Base-by-base conservation (phyloP, 2,113 vertebrate genomes). In the Eurystomus gularis region DNA sequence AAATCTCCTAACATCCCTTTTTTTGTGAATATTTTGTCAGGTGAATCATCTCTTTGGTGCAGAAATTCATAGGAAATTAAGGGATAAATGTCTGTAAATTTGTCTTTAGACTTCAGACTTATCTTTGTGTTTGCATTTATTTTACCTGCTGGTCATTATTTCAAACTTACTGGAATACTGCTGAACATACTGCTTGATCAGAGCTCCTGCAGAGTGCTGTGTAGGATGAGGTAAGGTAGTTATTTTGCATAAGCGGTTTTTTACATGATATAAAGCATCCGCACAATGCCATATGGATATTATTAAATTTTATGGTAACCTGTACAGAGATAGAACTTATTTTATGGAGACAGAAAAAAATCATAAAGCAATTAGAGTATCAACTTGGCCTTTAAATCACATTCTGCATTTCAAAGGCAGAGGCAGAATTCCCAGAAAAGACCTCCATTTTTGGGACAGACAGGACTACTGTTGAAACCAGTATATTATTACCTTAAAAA, bases 301-400 rank as follows among this genome's bases (percentile, higher is more conserved):
- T 90, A 96, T 92, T 86, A 93, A 62, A 46, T 92, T 95, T 95
- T 80, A 83, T 71, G 37, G 15, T 88, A 75, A 58, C 21, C 25
- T 55, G 18, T 81, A 88, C 31, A 84, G n/a, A 93, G 75, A 93
- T 35, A 93, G 20, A 23, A 73, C 14, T 49, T n/a, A 73, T 81
- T 93, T 92, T 92, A 88, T 37, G 39, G 78, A 84, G 75, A 61
- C 88, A 92, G 16, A 24, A 31, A 90, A 48, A 31, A 90, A 48
- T 54, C 25, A 62, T 88, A 97, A 94, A 92, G 12, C 7, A 83
- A 93, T 90, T 90, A 88, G n/a, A 80, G n/a, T 44, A 49, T 58
- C 54, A 72, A 3, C 14, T 72, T 72, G 19, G 31, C 39, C 33
- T 88, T 80, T 75, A 70, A 10, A 62, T 81, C 21, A 48, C 66